phyloP scores from a whole-genome alignment of 2,888 invertebrate genomes.

The Ligdia adustata region DNA sequence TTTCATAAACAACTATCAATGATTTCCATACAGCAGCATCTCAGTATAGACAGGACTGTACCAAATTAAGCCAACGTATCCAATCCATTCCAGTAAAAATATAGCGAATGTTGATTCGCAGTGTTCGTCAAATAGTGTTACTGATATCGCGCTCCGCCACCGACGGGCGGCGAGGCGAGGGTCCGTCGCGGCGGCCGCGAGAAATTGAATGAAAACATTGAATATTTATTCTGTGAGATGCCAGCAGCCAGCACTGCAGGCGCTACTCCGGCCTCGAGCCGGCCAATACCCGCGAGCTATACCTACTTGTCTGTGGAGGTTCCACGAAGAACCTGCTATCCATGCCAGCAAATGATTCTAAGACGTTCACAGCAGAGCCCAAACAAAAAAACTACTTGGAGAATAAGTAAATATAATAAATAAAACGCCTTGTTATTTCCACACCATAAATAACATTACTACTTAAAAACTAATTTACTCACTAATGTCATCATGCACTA shows the following conservation, averaged over 20 bases:
- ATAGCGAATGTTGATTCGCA: constrained; percentile 17
- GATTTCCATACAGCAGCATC: no score
- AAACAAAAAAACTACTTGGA: no score
- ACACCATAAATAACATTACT: no score
- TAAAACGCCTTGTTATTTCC: no score
- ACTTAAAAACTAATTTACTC: no score
- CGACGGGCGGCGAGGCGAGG: constrained; percentile 27
- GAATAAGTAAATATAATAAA: no score
- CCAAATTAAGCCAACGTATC: neutral
- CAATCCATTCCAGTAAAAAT: neutral
- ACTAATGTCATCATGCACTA: no score
- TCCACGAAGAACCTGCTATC: no score
- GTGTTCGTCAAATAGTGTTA: constrained; percentile 34
- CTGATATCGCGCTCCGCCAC: constrained; percentile 53
- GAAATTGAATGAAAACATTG: constrained; percentile 80
- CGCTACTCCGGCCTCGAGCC: constrained; percentile 44
- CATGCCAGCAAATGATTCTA: no score
- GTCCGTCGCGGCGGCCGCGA: constrained; percentile 43
- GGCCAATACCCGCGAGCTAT: constrained; percentile 26
- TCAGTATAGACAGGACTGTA: no score
- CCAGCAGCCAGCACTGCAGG: constrained; percentile 58
- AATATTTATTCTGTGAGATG: constrained; percentile 76
- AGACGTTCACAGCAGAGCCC: no score
- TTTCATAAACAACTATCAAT: no score
- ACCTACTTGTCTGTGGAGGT: neutral